Evolutionary conservation across 2,888 invertebrate genomes (phyloP), one percentile per base, ranked within the genome.

Genomic region (Leptinotarsa rubiginosa): DNA sequence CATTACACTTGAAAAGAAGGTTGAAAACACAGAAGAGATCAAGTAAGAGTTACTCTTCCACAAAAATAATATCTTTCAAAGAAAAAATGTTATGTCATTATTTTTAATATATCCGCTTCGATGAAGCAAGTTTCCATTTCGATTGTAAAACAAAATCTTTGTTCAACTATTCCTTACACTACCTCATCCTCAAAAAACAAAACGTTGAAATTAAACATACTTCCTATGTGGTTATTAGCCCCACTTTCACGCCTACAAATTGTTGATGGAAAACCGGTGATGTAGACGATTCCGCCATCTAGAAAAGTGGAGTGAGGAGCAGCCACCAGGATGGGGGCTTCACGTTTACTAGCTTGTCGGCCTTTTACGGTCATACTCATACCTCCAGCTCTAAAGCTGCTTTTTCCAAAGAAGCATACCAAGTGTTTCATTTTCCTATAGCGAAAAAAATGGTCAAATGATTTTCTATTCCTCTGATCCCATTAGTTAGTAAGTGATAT

Each of bases 271-370:
- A 95, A 94, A 86, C 92, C 93, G 73, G 95, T 93, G 80, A 94
- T 92, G 87, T 95, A 94, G 84, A 95, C 93, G 82, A 95, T 93
- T 83, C 96, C 93, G 83, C 95, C 94, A 88, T 97, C 97, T 84
- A 96, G 91, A 90, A 95, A 96, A 7, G 96, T 94, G 73, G 96
- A 96, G 88, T 97, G 97, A 4, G 97, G 97, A 1, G 96, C 96
- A 69, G 94, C 92, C 71, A 95, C 95, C 76, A 97, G 90, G 80
- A 97, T 94, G 18, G 96, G 96, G 7, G 97, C 97, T 86, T 96
- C 96, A 74, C 90, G 87, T 67, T 94, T 89, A 76, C 91, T 90
- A 75, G 94, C 96, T 85, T 94, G 93, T 79, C 90, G 91, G 22
- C 97, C 97, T 79, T 93, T 92, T 73, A 95, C 91, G 65, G 91